Evolutionary conservation across 2,797 vertebrate species (phyloP).

Genomic region (Perodicticus potto): DNA sequence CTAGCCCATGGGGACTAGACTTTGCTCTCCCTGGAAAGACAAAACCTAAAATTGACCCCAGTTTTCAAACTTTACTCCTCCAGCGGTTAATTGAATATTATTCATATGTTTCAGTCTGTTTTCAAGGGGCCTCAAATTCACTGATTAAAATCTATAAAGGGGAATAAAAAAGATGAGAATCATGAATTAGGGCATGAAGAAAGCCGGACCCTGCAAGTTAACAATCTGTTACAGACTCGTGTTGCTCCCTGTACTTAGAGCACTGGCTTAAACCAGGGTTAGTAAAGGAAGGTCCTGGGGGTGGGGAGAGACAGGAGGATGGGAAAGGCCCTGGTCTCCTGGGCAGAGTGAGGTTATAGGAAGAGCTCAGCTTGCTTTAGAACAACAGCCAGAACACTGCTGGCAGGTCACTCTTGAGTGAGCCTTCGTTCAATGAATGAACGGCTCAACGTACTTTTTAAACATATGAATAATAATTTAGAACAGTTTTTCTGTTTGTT

Average conservation of each 20-base stretch:
- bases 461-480: neutral
- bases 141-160: conserved; percentile 48
- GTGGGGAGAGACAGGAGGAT: neutral
- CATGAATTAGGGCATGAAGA: neutral
- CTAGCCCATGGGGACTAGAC: neutral
- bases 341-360: neutral
- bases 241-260: neutral
- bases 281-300: neutral
- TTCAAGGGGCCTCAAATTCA: neutral
- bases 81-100: neutral
- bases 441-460: neutral
- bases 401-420: neutral
- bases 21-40: conserved; percentile 48
- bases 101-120: conserved; percentile 48
- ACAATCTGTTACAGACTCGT: neutral
- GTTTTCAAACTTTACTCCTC: conserved; percentile 36
- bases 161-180: neutral
- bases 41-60: conserved; percentile 41
- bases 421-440: neutral
- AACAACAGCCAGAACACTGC: neutral
- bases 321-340: neutral
- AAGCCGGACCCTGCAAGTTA: neutral
- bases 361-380: neutral
- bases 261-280: neutral
- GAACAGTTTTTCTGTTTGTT: neutral